Evolutionary conservation across 2,113 vertebrate genomes (phyloP).

Genomic region (Canis aureus): DNA sequence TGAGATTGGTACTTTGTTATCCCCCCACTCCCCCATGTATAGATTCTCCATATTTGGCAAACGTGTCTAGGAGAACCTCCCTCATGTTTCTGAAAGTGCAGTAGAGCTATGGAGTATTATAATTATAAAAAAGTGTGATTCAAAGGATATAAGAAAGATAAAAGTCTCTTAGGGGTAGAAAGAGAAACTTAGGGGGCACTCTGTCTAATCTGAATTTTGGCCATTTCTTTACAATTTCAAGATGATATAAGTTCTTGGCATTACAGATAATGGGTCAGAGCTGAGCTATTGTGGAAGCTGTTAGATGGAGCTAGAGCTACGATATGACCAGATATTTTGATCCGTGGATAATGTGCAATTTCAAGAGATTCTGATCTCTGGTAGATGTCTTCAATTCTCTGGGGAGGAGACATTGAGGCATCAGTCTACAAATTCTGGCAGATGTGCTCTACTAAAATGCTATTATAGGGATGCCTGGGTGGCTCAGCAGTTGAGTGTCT

Average conservation of each 20-base stretch:
- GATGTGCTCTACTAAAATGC: conserved; percentile 46
- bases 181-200: conserved; percentile 25
- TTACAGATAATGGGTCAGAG: neutral
- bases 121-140: neutral
- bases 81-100: neutral
- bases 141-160: conserved; percentile 16
- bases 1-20: neutral
- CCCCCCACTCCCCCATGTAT: neutral
- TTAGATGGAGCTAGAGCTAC: conserved; percentile 48
- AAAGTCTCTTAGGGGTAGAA: neutral
- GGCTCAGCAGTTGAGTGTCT: too few species aligned
- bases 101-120: neutral
- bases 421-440: conserved; percentile 63
- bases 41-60: neutral
- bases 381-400: conserved; percentile 60
- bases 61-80: neutral
- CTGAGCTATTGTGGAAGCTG: neutral
- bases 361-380: conserved; percentile 62
- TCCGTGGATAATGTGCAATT: conserved; percentile 26
- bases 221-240: conserved; percentile 35
- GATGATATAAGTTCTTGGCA: neutral
- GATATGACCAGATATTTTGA: conserved; percentile 8
- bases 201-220: conserved; percentile 35
- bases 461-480: neutral
- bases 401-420: conserved; percentile 45